Conservation (phyloP, 1,140 invertebrate genomes). For the Cheumatopsyche charites region DNA sequence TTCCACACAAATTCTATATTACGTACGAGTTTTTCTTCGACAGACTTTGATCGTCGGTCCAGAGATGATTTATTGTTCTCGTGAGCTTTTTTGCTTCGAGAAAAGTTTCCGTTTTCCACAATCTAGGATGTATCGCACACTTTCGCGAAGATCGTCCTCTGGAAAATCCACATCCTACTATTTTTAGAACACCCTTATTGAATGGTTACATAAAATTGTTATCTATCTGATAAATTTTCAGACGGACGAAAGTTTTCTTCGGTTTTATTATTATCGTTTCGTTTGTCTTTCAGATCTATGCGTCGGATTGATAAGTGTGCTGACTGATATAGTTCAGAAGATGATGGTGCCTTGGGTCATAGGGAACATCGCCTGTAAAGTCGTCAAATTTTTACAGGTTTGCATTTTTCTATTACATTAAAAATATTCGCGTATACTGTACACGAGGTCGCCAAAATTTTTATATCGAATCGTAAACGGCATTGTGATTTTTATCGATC, state of each 20-base stretch:
- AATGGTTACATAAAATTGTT: too few relatives aligned
- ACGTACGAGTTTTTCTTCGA: not conserved
- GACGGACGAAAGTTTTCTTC: too few relatives aligned
- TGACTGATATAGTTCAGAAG: constrained; percentile 88
- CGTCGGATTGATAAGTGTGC: constrained; percentile 84
- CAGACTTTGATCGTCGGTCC: not conserved
- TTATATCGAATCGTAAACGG: not conserved
- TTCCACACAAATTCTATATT: too few relatives aligned
- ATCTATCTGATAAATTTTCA: too few relatives aligned
- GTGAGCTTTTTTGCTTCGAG: too few relatives aligned
- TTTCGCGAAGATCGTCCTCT: too few relatives aligned
- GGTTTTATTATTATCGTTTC: constrained; percentile 19
- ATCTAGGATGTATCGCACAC: too few relatives aligned
- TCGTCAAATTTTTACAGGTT: constrained; percentile 83
- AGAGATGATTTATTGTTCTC: not conserved
- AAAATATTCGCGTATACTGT: too few relatives aligned
- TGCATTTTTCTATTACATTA: not conserved
- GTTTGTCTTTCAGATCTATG: constrained; percentile 75
- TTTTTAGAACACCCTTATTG: too few relatives aligned
- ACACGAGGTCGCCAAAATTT: too few relatives aligned
- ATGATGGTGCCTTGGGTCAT: constrained; percentile 85
- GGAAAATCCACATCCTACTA: too few relatives aligned
- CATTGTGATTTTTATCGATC: not conserved
- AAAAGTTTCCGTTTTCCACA: too few relatives aligned
- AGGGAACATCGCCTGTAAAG: constrained; percentile 87